Evolutionary conservation across 2,113 vertebrate genomes (phyloP).

Genomic region (Rhinoderma darwinii): DNA sequence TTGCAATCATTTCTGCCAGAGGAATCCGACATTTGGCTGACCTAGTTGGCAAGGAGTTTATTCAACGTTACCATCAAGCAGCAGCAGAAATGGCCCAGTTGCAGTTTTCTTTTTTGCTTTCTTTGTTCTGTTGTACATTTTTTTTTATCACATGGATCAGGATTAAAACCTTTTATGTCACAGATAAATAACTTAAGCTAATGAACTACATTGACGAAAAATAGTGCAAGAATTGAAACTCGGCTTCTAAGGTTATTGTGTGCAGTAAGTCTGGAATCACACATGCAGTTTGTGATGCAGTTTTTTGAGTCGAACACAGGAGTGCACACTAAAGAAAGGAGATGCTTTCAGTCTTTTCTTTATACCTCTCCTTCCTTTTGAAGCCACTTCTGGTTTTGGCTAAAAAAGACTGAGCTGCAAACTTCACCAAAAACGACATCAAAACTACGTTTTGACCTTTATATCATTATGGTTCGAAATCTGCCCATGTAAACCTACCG

Average conservation of each 20-base stretch:
- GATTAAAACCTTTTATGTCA: conserved; percentile 30
- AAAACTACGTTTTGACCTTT: no score
- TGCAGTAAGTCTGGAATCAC: neutral
- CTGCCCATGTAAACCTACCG: no score
- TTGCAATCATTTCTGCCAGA: conserved; percentile 58
- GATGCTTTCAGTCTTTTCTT: no score
- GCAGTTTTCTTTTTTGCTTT: conserved; percentile 37
- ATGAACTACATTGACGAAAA: conserved; percentile 23
- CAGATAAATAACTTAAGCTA: conserved; percentile 24
- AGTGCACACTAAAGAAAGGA: no score
- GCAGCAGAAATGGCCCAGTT: conserved; percentile 45
- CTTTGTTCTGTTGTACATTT: conserved; percentile 6
- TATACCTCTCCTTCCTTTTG: no score
- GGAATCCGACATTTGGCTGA: conserved; percentile 58
- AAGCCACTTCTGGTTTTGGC: no score
- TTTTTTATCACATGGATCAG: conserved; percentile 29
- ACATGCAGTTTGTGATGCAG: no score
- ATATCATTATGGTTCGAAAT: no score
- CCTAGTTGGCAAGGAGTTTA: conserved; percentile 59
- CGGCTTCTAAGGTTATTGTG: neutral
- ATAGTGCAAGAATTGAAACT: neutral
- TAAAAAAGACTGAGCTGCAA: no score
- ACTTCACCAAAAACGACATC: no score
- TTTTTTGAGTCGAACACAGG: no score
- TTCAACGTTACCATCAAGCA: conserved; percentile 54